Percentiles rank a stretch among this genome's conserved stretches.
Evolutionary conservation across 1,140 invertebrate species (phyloP).

Genomic region (Cotesia glomerata): DNA sequence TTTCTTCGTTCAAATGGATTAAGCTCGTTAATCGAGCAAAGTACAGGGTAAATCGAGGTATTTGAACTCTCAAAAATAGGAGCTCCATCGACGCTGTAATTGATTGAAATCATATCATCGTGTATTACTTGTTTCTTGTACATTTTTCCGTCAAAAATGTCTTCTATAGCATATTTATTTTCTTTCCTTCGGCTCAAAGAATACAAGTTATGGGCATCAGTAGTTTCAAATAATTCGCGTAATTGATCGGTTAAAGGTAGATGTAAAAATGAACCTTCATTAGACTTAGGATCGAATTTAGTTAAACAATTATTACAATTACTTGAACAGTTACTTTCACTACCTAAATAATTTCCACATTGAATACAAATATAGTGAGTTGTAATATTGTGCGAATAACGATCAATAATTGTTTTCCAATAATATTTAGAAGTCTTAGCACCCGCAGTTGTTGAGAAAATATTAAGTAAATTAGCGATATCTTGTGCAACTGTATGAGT

Average conservation of each 20-base stretch:
- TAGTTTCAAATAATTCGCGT: slow-evolving; percentile 9
- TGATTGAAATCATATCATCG: slow-evolving; percentile 17
- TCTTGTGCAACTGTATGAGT: background rate
- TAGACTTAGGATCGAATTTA: background rate
- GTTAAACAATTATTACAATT: background rate
- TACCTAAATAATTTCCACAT: background rate
- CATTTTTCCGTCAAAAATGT: slow-evolving; percentile 31
- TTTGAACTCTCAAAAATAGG: slow-evolving; percentile 33
- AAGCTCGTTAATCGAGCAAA: slow-evolving; percentile 33
- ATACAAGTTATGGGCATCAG: slow-evolving; percentile 13
- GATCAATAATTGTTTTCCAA: background rate
- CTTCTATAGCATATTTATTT: slow-evolving; percentile 28
- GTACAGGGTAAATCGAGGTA: slow-evolving; percentile 30
- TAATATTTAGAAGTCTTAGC: background rate
- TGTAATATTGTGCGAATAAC: background rate
- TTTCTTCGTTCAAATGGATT: background rate
- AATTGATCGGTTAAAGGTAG: slow-evolving; percentile 15
- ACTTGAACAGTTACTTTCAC: background rate
- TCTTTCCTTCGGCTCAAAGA: slow-evolving; percentile 14
- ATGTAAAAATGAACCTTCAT: slow-evolving; percentile 9
- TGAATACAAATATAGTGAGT: background rate
- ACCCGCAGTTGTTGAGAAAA: background rate
- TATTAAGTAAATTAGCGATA: background rate
- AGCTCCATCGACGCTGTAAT: slow-evolving; percentile 34
- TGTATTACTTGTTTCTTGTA: slow-evolving; percentile 17